A percentile compares a stretch with the other conserved stretches of the same genome.
Evolutionary conservation across 2,888 invertebrate genomes (phyloP).

Genomic region (Cenopis cana): DNA sequence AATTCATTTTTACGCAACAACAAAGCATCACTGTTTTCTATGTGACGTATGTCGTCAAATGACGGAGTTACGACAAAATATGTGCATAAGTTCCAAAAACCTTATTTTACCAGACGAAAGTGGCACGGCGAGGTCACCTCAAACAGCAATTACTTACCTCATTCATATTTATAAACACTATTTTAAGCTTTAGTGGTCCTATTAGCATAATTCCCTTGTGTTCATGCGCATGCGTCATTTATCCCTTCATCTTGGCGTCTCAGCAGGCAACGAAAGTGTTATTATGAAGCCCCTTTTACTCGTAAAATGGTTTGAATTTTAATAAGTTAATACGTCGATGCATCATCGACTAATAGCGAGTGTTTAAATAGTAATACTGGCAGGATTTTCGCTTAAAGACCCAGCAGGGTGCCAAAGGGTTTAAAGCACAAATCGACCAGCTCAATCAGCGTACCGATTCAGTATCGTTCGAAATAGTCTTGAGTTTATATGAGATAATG

Average conservation of each 20-base stretch:
- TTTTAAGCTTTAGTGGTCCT: conserved; percentile 54
- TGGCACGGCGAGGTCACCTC: conserved; percentile 37
- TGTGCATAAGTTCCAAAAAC: conserved; percentile 43
- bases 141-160: conserved; percentile 44
- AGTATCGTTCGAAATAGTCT: conserved; percentile 50
- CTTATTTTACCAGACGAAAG: conserved; percentile 31
- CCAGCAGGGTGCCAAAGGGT: conserved; percentile 68
- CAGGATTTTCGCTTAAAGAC: conserved; percentile 71
- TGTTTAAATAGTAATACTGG: conserved; percentile 70
- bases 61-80: conserved; percentile 33
- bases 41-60: conserved; percentile 17
- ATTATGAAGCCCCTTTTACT: conserved; percentile 79
- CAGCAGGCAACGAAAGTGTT: conserved; percentile 72
- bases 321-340: conserved; percentile 82
- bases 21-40: conserved; percentile 25
- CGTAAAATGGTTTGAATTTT: conserved; percentile 77
- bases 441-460: conserved; percentile 67
- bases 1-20: not conserved
- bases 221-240: conserved; percentile 65
- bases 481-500: not conserved
- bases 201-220: conserved; percentile 61
- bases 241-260: conserved; percentile 64
- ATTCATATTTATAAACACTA: conserved; percentile 45
- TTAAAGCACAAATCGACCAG: conserved; percentile 66
- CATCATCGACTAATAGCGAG: conserved; percentile 70